These are phyloP conservation scores for Neomicropteryx cornuta DNA, from an alignment of 1,140 invertebrate species.

Conservation along the genomic window DNA sequence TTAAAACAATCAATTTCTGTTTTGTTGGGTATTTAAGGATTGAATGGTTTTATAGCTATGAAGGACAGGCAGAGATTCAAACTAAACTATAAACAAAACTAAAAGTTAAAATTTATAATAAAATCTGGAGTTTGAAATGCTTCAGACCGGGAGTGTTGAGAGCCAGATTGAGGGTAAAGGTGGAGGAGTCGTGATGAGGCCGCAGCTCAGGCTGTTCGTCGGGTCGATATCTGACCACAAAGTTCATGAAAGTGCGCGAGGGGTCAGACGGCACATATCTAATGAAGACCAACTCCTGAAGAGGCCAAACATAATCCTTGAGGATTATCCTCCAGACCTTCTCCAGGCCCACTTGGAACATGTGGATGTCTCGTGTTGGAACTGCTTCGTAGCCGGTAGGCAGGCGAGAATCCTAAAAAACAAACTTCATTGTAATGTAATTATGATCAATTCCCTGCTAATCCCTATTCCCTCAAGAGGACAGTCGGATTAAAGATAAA, in stretches of 20 bases:
- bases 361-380: conserved; percentile 96
- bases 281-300: conserved; percentile 86
- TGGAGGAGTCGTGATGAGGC: conserved; percentile 97
- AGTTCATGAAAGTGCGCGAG: conserved; percentile 71
- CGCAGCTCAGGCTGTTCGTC: conserved; percentile 88
- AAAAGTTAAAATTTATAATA: too few relatives aligned
- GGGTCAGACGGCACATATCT: conserved; percentile 65
- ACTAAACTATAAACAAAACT: too few relatives aligned
- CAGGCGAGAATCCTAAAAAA: conserved; percentile 65
- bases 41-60: too few relatives aligned
- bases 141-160: conserved; percentile 67
- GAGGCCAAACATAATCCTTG: conserved; percentile 75
- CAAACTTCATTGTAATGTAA: too few relatives aligned
- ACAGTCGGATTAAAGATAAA: too few relatives aligned
- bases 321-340: conserved; percentile 85
- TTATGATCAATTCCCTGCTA: too few relatives aligned
- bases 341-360: conserved; percentile 92
- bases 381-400: conserved; percentile 96
- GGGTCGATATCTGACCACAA: conserved; percentile 92
- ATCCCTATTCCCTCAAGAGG: too few relatives aligned
- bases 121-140: too few relatives aligned
- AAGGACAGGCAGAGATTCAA: too few relatives aligned
- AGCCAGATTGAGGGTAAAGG: conserved; percentile 97
- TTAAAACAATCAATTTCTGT: too few relatives aligned
- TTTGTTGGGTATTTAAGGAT: too few relatives aligned